Evolutionary conservation across 2,797 vertebrate species (phyloP).

Genomic region (Carapus acus): DNA sequence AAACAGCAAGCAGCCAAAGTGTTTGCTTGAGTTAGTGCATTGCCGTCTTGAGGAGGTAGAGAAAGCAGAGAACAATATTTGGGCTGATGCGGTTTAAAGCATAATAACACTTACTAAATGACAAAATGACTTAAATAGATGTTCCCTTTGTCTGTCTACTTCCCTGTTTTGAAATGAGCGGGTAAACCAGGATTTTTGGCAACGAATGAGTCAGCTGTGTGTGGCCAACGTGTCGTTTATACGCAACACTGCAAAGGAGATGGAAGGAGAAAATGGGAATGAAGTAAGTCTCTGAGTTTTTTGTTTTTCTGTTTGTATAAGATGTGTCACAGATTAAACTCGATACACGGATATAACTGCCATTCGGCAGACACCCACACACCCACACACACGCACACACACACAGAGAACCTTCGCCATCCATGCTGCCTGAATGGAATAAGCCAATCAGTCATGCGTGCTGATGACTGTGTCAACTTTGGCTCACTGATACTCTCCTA

Average conservation of each 20-base stretch:
- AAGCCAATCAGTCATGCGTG: slow-evolving; percentile 40
- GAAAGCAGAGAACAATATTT: too few relatives aligned
- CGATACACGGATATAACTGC: slow-evolving; percentile 3
- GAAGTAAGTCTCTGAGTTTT: not conserved
- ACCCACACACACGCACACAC: slow-evolving; percentile 1
- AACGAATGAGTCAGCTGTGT: too few relatives aligned
- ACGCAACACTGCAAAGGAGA: too few relatives aligned
- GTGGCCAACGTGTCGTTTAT: too few relatives aligned
- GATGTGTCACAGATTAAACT: not conserved
- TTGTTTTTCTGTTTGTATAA: slow-evolving; percentile 7
- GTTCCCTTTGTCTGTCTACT: not conserved
- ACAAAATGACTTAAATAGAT: not conserved
- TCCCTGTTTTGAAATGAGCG: not conserved
- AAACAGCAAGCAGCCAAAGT: too few relatives aligned
- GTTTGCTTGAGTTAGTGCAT: too few relatives aligned
- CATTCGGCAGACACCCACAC: slow-evolving; percentile 1
- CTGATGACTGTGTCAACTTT: slow-evolving; percentile 37
- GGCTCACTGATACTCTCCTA: slow-evolving; percentile 31
- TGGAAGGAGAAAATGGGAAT: not conserved
- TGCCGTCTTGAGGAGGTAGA: too few relatives aligned
- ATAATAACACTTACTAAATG: not conserved
- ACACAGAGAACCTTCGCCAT: not conserved
- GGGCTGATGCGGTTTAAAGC: too few relatives aligned
- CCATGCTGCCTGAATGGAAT: slow-evolving; percentile 34
- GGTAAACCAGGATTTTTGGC: too few relatives aligned